Conservation (phyloP, 2,797 vertebrate species). For the Toxotes lorentzi region DNA sequence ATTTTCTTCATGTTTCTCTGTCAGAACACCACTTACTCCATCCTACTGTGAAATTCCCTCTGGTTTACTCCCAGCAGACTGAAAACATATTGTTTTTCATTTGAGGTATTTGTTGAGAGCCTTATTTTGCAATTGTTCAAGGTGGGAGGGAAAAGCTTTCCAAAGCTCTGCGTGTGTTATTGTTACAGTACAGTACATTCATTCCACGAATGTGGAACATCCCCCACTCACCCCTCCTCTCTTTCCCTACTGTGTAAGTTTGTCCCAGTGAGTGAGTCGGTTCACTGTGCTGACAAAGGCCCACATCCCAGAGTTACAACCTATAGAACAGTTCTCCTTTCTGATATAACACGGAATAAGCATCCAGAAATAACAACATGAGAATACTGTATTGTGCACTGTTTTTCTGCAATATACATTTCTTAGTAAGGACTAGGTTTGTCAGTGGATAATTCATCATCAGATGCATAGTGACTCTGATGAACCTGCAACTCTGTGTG, state of each 20-base stretch:
- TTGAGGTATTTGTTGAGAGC: slow-evolving; percentile 74
- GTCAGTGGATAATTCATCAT: background rate
- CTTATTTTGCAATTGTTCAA: slow-evolving; percentile 77
- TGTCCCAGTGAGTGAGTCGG: slow-evolving; percentile 62
- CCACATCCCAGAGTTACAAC: slow-evolving; percentile 41
- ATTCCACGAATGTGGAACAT: slow-evolving; percentile 67
- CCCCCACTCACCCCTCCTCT: slow-evolving; percentile 39
- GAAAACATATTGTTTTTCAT: slow-evolving; percentile 73
- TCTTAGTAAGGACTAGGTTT: background rate
- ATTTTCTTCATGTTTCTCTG: slow-evolving; percentile 37
- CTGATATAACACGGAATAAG: background rate
- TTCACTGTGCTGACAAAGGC: slow-evolving; percentile 62
- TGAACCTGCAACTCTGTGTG: slow-evolving; percentile 39
- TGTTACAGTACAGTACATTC: slow-evolving; percentile 71
- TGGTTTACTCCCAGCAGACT: slow-evolving; percentile 50
- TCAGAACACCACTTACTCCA: slow-evolving; percentile 51
- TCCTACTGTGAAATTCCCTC: slow-evolving; percentile 70
- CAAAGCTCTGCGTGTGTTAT: slow-evolving; percentile 68
- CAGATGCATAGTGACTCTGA: background rate
- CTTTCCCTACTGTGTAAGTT: slow-evolving; percentile 60
- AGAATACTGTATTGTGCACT: no score
- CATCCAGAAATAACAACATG: background rate
- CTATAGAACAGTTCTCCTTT: slow-evolving; percentile 42
- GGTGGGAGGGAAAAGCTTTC: slow-evolving; percentile 58
- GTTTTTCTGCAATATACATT: background rate